Evolutionary conservation across 1,140 invertebrate genomes (phyloP), one percentile per base, ranked within the genome.

Genomic region (Lepidotrigona ventralis): DNA sequence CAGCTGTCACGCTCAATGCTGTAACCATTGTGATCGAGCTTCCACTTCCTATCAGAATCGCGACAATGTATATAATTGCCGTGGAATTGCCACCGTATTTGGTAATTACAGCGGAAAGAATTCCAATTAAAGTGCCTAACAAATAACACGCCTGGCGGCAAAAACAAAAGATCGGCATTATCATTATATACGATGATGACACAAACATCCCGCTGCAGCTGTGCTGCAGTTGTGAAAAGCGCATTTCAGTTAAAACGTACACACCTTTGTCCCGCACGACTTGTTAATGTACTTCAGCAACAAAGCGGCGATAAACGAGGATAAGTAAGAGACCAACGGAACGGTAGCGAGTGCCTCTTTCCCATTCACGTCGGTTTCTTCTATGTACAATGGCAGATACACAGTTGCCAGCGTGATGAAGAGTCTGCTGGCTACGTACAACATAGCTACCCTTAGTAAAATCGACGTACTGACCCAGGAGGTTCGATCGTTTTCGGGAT

Each of bases 11-110:
- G 86, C 97, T 97, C n/a, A 99, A 94, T 90, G 98, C 98, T 58
- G 97, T 97, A 39, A 99, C 96, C 91, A 99, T 96, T 63, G 99
- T 97, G 46, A 98, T 97, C 0, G 98, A 97, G 92, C 98, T 97
- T 69, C 97, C 98, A 68, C 96, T 95, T 73, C 98, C 97, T 96
- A 94, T 92, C 90, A 94, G 87, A 78, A 93, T 85, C 9, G 93
- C 92, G 21, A 92, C 85, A 3, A 82, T 46, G 84, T 94, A 94
- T 72, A 95, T 89, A 15, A 92, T 82, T 1, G 85, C 19, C 58
- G 83, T 81, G 66, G 80, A 89, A 33, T 83, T 91, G 21, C 88
- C 88, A 51, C 90, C 90, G 74, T 91, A 93, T 87, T 93, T 91
- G 11, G 90, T 91, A 6, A 94, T 73, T 19, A 90, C 53, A 12